Evolutionary conservation across 2,888 invertebrate species (phyloP).

Genomic region (Leistus spinibarbis): DNA sequence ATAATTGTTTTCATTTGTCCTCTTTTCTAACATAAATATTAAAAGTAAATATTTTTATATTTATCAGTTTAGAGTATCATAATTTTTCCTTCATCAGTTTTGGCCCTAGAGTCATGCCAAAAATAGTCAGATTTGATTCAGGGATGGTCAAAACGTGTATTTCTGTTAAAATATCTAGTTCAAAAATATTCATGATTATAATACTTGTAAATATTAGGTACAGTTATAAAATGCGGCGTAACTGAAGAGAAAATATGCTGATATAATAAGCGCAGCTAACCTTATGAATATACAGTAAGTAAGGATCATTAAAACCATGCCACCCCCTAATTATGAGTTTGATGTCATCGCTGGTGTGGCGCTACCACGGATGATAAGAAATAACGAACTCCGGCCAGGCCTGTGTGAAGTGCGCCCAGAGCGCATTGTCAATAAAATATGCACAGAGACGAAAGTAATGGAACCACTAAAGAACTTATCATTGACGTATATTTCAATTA

Average conservation of each 20-base stretch:
- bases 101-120: no score
- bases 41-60: no score
- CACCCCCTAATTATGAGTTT: not conserved
- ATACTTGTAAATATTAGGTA: no score
- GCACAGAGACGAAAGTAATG: constrained; percentile 38
- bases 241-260: not conserved
- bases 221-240: not conserved
- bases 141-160: no score
- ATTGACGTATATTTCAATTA: constrained; percentile 52
- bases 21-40: no score
- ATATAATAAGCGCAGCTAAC: not conserved
- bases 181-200: no score
- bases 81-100: no score
- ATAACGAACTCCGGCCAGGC: not conserved
- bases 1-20: no score
- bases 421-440: not conserved
- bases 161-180: no score
- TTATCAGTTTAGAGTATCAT: no score
- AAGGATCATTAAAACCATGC: not conserved
- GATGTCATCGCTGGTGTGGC: not conserved
- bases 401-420: not conserved
- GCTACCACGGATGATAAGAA: not conserved
- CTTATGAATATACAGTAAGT: not conserved
- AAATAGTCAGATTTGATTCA: no score
- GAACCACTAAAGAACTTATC: constrained; percentile 45